Conservation (phyloP, 2,113 vertebrate genomes). For the Oenanthe melanoleuca region DNA sequence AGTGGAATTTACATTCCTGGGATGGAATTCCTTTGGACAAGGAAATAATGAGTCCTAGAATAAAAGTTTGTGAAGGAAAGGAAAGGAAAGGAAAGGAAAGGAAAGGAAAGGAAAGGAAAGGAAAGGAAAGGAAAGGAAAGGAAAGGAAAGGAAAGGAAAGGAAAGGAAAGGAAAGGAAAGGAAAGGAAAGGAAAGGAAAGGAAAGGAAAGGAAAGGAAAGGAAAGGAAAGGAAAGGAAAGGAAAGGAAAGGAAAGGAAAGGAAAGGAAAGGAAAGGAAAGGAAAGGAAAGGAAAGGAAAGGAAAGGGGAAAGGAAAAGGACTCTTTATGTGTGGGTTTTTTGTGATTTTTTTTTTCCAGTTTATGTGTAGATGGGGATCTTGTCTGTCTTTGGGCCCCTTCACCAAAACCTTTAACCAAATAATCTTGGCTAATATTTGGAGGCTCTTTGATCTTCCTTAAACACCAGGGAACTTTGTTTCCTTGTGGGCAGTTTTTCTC, state of each 20-base stretch:
- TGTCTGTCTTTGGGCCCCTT: background rate
- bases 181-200: background rate
- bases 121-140: background rate
- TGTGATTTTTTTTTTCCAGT: accelerated
- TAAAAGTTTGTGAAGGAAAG: background rate
- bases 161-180: background rate
- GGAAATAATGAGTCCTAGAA: background rate
- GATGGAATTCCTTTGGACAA: background rate
- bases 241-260: background rate
- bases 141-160: background rate
- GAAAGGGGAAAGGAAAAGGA: background rate
- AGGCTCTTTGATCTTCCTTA: background rate
- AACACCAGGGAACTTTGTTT: background rate
- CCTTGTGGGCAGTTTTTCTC: background rate
- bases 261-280: background rate
- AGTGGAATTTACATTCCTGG: background rate
- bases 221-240: background rate
- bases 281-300: background rate
- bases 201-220: background rate
- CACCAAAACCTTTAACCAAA: background rate
- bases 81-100: background rate
- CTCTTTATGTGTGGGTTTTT: background rate
- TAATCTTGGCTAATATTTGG: background rate
- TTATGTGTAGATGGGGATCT: background rate
- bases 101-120: background rate